A percentile compares a stretch with the other conserved stretches of the same genome.
Conservation (phyloP, 2,797 vertebrate genomes). For the Anguilla obscura region DNA sequence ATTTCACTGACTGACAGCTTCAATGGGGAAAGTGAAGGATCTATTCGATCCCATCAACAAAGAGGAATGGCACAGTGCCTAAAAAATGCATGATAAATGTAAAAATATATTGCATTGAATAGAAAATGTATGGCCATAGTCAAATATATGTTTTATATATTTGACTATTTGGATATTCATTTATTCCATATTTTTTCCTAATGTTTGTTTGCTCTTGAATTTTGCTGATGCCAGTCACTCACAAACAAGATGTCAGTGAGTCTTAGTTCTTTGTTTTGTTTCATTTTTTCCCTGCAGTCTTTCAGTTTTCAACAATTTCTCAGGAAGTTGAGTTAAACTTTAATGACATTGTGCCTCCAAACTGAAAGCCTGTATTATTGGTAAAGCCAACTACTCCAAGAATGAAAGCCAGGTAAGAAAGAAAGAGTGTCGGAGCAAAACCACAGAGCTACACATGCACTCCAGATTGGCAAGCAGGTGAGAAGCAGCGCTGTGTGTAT, state of each 20-base stretch:
- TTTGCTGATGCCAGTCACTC: background rate
- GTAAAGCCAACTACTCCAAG: background rate
- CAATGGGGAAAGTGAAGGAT: background rate
- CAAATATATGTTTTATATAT: background rate
- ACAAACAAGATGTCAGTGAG: background rate
- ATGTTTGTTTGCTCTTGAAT: background rate
- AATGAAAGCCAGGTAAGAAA: constrained; percentile 41
- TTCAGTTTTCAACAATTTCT: background rate
- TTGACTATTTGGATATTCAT: background rate
- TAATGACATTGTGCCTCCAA: background rate
- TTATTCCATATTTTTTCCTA: background rate
- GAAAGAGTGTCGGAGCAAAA: constrained; percentile 41
- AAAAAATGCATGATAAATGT: background rate
- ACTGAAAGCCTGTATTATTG: constrained; percentile 19
- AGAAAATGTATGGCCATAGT: background rate
- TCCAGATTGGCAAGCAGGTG: constrained; percentile 29
- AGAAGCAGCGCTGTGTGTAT: constrained; percentile 36
- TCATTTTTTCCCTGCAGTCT: background rate
- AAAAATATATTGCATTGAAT: background rate
- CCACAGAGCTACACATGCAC: constrained; percentile 33
- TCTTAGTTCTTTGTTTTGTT: background rate
- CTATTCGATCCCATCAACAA: background rate
- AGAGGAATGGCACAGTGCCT: background rate
- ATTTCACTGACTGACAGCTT: background rate
- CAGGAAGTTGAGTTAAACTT: constrained; percentile 5